Evolutionary conservation across 92 coral and sea anemone species (phyloP), one percentile per base, ranked within the genome.

Genomic region (Paramuricea clavata): DNA sequence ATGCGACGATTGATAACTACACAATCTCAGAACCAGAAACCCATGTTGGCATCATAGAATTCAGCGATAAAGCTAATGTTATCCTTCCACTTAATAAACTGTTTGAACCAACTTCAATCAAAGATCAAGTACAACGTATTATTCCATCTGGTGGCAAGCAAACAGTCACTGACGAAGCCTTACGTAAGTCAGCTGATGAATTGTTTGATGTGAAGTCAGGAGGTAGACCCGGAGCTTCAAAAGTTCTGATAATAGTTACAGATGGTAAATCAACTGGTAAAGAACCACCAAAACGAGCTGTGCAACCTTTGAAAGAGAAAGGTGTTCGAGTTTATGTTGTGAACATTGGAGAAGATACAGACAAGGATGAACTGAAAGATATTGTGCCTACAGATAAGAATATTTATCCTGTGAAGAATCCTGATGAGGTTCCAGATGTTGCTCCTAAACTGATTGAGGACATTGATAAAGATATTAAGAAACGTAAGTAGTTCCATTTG

Each of bases 191-290:
- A 19, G 62, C 82, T n/a, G 83, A 70, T 23, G 64, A 75, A 28
- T 27, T 91, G 27, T 88, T 62, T 19, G 26, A 73, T 16, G 82
- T 60, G 1, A 73, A 73, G 27, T 73, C 54, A 3, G 79, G 62
- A 21, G 62, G 62, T 54, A 54, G 62, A 54, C 62, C 62, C 0
- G 62, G 62, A 54, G 70, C 70, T 62, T 26, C 56, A 11, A 86
- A 91, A 87, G 86, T 94, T 19, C 85, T 94, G n/a, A 95, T 95
- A 32, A 92, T 95, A 16, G 89, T 95, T 25, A 91, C 93, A 33
- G 98, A 95, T 57, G 89, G 81, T 79, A 87, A 87, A 30, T 78
- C 83, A 78, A 57, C 50, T 57, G 83, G 83, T n/a, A 25, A 78
- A 78, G 83, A 78, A 59, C 83, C 83, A 31, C 83, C 83, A 17